Conservation (phyloP, 2,113 vertebrate genomes). For the Ammodytes marinus region DNA sequence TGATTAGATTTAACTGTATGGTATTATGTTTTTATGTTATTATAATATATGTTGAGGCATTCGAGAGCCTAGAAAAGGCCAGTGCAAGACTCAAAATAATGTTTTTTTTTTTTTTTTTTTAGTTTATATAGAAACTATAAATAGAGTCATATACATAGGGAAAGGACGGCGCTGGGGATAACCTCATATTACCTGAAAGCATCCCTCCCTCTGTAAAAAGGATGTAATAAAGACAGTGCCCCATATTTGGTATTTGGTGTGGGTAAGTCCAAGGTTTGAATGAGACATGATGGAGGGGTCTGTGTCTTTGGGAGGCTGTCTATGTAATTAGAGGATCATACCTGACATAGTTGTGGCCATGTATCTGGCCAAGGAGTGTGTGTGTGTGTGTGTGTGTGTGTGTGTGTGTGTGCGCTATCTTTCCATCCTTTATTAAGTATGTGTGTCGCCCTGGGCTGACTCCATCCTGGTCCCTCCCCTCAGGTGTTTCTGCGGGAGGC, state of each 20-base stretch:
- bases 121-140: conserved; percentile 26
- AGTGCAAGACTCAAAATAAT: neutral
- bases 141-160: conserved; percentile 6
- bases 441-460: conserved; percentile 16
- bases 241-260: conserved; percentile 40
- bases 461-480: conserved; percentile 30
- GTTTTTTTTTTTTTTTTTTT: neutral
- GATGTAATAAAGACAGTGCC: conserved; percentile 57
- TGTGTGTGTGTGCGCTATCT: conserved; percentile 16
- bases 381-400: conserved; percentile 28
- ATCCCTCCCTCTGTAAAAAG: conserved; percentile 29
- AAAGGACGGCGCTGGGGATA: conserved; percentile 5
- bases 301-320: conserved; percentile 45
- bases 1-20: neutral
- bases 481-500: conserved; percentile 95
- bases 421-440: conserved; percentile 7
- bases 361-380: conserved; percentile 14
- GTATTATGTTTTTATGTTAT: neutral
- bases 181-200: conserved; percentile 40
- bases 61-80: neutral
- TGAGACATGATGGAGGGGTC: conserved; percentile 47
- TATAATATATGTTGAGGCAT: neutral
- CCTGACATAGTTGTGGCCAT: conserved; percentile 68
- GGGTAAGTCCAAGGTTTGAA: conserved; percentile 43
- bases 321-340: conserved; percentile 78